Base-by-base conservation (phyloP, 2,888 invertebrate species). In the Creontiades dilutus region DNA sequence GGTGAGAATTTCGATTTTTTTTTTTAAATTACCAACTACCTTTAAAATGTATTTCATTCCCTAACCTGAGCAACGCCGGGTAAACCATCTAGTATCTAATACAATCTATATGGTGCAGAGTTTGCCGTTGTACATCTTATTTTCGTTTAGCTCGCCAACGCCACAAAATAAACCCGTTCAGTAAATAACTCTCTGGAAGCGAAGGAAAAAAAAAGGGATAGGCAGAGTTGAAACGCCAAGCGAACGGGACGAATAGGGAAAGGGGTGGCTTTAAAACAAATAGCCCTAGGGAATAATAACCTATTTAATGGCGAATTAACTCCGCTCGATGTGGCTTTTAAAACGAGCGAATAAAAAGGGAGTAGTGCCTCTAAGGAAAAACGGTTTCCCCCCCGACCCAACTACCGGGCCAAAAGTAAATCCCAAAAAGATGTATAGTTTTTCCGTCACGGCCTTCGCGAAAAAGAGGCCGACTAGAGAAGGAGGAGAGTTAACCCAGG, bases 281-380 rank as follows among this genome's bases (percentile, higher is more conserved):
- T 88, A 23, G 88, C 80, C 52, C 78, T 48, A 55, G 88, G 78
- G 88, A 88, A 88, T 88, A 88, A 88, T 88, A 88, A 88, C 78
- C 78, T 88, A 88, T 80, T 88, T 88, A 88, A 88, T 78, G 88
- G 88, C 78, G 19, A 88, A 88, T 88, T 88, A 88, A 78, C 88
- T 78, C 52, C 78, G 88, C 88, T 88, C 78, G 78, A 88, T 78
- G 88, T 88, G 88, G 88, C 88, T 88, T 88, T 88, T 88, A 52
- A 88, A 88, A 78, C 78, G 78, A 28, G 27, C 28, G 55, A 78
- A 85, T 85, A 85, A 85, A 85, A 85, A 85, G 85, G 23, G 27
- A 13, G 68, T 68, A 23, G 23, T 68, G 68, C 48, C 48, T 48
- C 82, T 27, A 46, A 82, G 82, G 52, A 52, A 52, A 82, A 82